Evolutionary conservation across 2,888 invertebrate species (phyloP), one percentile per base, ranked within the genome.

Genomic region (Heterodera filipjevi): DNA sequence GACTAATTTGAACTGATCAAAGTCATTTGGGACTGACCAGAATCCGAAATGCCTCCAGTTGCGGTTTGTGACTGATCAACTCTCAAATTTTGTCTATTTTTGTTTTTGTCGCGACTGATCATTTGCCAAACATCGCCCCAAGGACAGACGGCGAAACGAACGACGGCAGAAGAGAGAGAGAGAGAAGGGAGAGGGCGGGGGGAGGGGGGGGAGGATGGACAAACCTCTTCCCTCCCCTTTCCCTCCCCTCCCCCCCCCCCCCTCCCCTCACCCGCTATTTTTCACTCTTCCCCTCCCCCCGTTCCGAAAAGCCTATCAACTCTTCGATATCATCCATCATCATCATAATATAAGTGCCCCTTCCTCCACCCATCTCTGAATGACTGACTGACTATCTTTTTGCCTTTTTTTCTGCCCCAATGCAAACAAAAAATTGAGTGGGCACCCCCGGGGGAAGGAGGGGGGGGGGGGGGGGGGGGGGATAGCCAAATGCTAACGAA

Each of bases 341-440:
- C n/a, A 8, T 10, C 59, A 59, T 59, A n/a, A 8, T 27, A 59
- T n/a, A 59, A 27, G 6, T 59, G 39, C 59, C 27, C 59, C 59
- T 27, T 22, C 19, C 53, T 5, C 53, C 27, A 8, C 59, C 59
- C 59, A 2, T 27, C 59, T n/a, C 59, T 27, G 59, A 39, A 6
- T 39, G 39, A 39, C 39, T 22, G n/a, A n/a, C 59, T 59, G 22
- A 22, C 59, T 59, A 8, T 27, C 27, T 59, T 59, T 59, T 59
- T 59, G 59, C n/a, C 59, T 59, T 27, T 59, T n/a, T 59, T 59
- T 59, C 59, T 59, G 59, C 59, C 59, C 53, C 59, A 59, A 27
- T 59, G 59, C 59, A 59, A 59, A 59, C 59, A 59, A n/a, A 59
- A 39, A 39, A 53, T 53, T 59, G 59, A 59, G 22, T 59, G 59